A percentile compares a stretch with the other conserved stretches of the same genome.
phyloP scores from a whole-genome alignment of 2,888 invertebrate genomes.

The Epinotia nisella region DNA sequence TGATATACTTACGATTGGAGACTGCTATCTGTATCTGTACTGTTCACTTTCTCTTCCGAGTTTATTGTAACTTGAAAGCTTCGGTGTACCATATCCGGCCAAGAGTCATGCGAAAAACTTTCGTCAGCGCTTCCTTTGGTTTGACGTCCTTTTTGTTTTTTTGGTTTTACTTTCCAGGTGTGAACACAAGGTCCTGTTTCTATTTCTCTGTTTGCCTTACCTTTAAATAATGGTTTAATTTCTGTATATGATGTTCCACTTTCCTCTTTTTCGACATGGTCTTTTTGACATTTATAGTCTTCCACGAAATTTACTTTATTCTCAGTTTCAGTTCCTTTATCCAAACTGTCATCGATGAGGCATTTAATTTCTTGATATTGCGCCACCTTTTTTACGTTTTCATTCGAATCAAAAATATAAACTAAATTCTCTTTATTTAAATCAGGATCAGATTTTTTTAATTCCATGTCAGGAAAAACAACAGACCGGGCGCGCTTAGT shows the following conservation, averaged over 20 bases:
- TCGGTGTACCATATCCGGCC: not conserved
- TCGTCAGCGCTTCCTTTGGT: not conserved
- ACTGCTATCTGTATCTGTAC: not conserved
- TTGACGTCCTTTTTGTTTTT: not conserved
- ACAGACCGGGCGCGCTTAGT: not conserved
- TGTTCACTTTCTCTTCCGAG: too few relatives aligned
- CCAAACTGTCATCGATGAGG: not conserved
- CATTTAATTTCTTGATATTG: not conserved
- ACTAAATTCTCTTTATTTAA: not conserved
- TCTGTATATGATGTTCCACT: not conserved
- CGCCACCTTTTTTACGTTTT: not conserved
- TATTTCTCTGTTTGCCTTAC: not conserved
- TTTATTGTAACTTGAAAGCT: not conserved
- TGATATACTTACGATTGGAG: not conserved
- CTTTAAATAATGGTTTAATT: not conserved
- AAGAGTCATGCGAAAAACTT: not conserved
- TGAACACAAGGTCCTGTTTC: not conserved
- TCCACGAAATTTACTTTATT: not conserved
- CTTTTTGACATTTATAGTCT: not conserved
- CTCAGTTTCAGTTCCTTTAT: not conserved
- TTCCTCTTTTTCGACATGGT: not conserved
- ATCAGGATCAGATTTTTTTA: not conserved
- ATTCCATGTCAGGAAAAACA: not conserved
- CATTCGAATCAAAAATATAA: not conserved
- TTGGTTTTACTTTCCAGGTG: constrained; percentile 10